These are phyloP conservation scores for Phaonia tiefii DNA, from an alignment of 2,888 invertebrate genomes.

Conservation along the genomic window DNA sequence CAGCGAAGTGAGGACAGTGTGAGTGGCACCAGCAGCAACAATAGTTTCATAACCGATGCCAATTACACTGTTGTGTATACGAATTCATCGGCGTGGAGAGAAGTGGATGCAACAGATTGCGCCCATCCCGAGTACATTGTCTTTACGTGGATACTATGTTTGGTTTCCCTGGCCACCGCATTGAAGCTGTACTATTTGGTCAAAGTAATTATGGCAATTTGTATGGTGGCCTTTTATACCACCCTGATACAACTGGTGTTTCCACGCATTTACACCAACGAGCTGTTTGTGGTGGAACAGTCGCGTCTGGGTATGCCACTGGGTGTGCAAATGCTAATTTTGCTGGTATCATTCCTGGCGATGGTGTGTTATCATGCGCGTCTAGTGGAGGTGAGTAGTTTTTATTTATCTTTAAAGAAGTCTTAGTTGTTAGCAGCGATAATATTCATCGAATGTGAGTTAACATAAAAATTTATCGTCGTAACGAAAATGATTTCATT, in stretches of 20 bases:
- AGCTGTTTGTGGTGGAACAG: constrained; percentile 71
- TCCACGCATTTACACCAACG: constrained; percentile 81
- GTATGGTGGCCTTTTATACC: constrained; percentile 89
- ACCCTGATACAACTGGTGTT: constrained; percentile 85
- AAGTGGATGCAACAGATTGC: constrained; percentile 79
- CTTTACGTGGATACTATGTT: constrained; percentile 95
- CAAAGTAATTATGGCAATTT: constrained; percentile 89
- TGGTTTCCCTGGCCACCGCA: constrained; percentile 95
- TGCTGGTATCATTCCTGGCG: constrained; percentile 90
- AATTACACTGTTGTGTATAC: constrained; percentile 40
- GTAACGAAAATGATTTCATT: too few species aligned
- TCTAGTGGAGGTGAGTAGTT: constrained; percentile 87
- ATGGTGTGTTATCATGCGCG: constrained; percentile 95
- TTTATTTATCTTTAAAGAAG: too few species aligned
- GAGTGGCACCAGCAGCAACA: constrained; percentile 35
- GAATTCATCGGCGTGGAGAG: constrained; percentile 3
- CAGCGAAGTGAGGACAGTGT: neutral
- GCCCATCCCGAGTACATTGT: constrained; percentile 92
- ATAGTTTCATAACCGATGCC: constrained; percentile 14
- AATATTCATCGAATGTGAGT: too few species aligned
- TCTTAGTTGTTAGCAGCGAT: too few species aligned
- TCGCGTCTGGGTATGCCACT: constrained; percentile 84
- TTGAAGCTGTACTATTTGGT: constrained; percentile 93
- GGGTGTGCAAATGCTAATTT: constrained; percentile 89
- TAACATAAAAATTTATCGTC: too few species aligned